Conservation (phyloP, 2,113 vertebrate species). For the Megaceryle torquata region DNA sequence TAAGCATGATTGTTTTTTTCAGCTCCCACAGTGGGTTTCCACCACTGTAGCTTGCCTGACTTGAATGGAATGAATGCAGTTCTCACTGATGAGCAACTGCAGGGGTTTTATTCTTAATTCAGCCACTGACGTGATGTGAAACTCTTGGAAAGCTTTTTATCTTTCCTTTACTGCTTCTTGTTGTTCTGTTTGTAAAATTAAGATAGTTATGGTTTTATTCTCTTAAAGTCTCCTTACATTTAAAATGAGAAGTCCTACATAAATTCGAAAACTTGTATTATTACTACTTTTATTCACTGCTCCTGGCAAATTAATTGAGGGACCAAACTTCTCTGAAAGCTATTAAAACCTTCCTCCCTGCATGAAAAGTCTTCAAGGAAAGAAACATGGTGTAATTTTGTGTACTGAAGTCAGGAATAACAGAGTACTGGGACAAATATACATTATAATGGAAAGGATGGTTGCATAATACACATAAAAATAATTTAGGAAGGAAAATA, state of each 20-base stretch:
- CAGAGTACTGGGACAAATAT: neutral
- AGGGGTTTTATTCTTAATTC: conserved; percentile 8
- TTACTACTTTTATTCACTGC: neutral
- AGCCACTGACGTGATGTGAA: neutral
- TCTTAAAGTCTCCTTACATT: neutral
- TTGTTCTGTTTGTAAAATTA: neutral
- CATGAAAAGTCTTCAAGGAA: neutral
- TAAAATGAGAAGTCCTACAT: neutral
- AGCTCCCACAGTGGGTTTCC: neutral
- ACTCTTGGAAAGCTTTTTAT: conserved; percentile 5
- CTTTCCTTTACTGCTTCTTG: neutral
- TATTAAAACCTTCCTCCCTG: neutral
- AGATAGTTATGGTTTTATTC: neutral
- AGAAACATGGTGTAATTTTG: neutral
- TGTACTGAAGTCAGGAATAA: neutral
- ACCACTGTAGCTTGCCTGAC: conserved; percentile 22
- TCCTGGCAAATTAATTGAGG: neutral
- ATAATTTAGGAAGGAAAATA: neutral
- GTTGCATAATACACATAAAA: neutral
- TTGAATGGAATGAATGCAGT: conserved; percentile 31
- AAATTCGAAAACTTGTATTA: neutral
- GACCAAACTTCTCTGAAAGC: neutral
- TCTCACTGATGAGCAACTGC: neutral
- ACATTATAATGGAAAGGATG: neutral
- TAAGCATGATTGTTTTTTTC: conserved; percentile 1